Conservation (phyloP, 1,140 invertebrate genomes). For the Drosophila insularis region DNA sequence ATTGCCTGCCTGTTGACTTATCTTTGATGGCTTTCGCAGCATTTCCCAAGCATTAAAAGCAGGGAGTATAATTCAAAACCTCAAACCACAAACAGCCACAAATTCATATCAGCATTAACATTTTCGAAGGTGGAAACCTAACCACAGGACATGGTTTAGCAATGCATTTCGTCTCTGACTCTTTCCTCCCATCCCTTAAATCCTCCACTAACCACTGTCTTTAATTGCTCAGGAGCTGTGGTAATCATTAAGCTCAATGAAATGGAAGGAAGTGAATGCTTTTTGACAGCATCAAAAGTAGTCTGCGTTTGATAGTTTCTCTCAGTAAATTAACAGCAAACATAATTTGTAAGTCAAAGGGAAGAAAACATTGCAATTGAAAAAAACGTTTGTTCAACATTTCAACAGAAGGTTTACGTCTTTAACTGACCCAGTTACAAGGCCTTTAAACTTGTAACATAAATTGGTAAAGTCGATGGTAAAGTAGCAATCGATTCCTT, state of each 20-base stretch:
- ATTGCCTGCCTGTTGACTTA: not conserved
- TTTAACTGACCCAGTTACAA: no score
- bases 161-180: not conserved
- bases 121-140: constrained; percentile 5
- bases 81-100: not conserved
- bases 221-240: not conserved
- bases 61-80: constrained; percentile 14
- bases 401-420: not conserved
- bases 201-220: not conserved
- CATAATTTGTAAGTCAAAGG: not conserved
- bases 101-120: constrained; percentile 3
- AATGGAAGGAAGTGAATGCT: constrained; percentile 2
- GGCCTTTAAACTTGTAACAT: no score
- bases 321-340: not conserved
- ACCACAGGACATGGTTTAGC: constrained; percentile 7
- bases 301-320: constrained; percentile 5
- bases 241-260: not conserved
- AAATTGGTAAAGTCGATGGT: no score
- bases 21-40: not conserved
- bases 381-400: not conserved
- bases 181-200: not conserved
- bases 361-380: no score
- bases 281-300: not conserved
- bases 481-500: no score
- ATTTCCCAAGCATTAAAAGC: constrained; percentile 4